Evolutionary conservation across 2,888 invertebrate genomes (phyloP), one percentile per base, ranked within the genome.

Genomic region (Drosophila fulvimacula): DNA sequence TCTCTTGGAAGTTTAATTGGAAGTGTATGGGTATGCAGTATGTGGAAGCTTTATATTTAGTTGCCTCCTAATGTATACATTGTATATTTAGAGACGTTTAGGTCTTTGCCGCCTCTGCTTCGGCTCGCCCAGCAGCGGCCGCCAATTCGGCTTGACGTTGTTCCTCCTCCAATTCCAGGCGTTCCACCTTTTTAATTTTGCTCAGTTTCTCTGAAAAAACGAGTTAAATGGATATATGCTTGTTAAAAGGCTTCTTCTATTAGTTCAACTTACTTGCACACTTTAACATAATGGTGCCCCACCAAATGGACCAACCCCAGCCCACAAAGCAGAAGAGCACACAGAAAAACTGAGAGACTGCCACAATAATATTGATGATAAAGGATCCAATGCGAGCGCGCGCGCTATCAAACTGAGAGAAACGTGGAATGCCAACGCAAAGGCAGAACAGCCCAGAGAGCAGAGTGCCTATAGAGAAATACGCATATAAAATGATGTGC

Each of bases 281-380:
- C 90, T 95, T 96, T 73, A 98, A 93, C 96, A 98, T 96, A 89
- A 97, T 96, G 78, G 98, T 95, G 3, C 98, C 99, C 99, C 99
- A 99, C 95, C 98, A 98, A 75, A 99, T 96, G 69, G 98, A 97
- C 99, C 99, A 99, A 81, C 98, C 98, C 98, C 98, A 99, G 19
- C 99, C 97, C 42, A 97, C 98, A 58, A 98, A 95, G 90, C 98
- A 96, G 93, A 99, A 98, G 59, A 98, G 94, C 58, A 98, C 96
- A 27, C 98, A 98, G 93, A 98, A 98, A 85, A 97, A 93, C 93
- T 99, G 99, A 19, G 97, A 95, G 62, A 96, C 94, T 0, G 98
- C 98, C 64, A 98, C 97, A 79, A 97, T 93, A 38, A 96, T 93
- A 93, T 98, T 97, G 69, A 98, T 96, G 76, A 98, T 94, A 81